Evolutionary conservation across 2,888 invertebrate genomes (phyloP).

Genomic region (Suillia variegata): DNA sequence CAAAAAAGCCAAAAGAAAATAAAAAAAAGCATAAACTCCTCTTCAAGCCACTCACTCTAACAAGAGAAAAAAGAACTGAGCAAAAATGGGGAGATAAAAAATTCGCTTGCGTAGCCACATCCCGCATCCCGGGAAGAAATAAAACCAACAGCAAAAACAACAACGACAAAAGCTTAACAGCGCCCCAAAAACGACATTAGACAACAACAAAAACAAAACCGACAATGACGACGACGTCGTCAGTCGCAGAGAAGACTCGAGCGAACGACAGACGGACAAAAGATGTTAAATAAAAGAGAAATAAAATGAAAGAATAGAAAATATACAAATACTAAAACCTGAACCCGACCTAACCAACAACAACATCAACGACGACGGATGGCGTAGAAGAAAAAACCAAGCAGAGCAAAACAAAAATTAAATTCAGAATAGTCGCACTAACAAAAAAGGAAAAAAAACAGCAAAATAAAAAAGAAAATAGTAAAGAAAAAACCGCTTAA

Average conservation of each 20-base stretch:
- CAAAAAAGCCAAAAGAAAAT: too few species aligned
- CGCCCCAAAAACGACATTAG: conserved; percentile 1
- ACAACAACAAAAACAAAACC: conserved; percentile 4
- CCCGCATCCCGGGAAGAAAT: not conserved
- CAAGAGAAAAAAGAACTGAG: not conserved
- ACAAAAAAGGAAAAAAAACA: not conserved
- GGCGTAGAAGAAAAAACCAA: not conserved
- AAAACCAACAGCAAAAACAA: not conserved
- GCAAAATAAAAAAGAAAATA: conserved; percentile 10
- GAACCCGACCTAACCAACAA: conserved; percentile 13
- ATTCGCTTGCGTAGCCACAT: not conserved
- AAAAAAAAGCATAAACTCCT: not conserved
- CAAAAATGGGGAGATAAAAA: not conserved
- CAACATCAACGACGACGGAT: conserved; percentile 20
- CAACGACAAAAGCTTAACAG: not conserved
- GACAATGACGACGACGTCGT: not conserved
- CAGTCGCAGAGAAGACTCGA: not conserved
- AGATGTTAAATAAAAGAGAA: not conserved
- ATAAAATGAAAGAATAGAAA: not conserved
- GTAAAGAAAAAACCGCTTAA: not conserved
- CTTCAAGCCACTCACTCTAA: not conserved
- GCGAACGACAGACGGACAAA: not conserved
- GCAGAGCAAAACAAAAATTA: conserved; percentile 5
- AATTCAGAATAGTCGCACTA: not conserved
- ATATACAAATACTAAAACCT: not conserved